These are phyloP conservation scores for Pteruthius melanotis DNA, from an alignment of 2,113 vertebrate species.

Conservation along the genomic window DNA sequence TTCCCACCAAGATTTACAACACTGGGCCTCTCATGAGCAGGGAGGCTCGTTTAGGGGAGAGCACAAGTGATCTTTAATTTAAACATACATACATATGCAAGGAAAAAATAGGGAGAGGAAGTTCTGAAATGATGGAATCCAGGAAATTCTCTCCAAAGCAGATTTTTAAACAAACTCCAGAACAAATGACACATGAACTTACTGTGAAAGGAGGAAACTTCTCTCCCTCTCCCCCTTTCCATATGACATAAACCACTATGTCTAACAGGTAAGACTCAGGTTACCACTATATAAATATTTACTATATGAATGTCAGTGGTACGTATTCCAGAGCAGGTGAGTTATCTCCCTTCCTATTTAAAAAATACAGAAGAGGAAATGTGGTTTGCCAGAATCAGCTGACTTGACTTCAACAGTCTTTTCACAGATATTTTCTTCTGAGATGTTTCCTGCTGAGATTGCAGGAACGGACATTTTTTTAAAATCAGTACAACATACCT, in stretches of 20 bases:
- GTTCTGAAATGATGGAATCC: background rate
- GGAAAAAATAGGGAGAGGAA: background rate
- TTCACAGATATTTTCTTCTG: background rate
- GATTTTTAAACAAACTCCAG: conserved; percentile 41
- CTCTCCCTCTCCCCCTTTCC: background rate
- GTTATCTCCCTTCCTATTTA: background rate
- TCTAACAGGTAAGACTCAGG: conserved; percentile 23
- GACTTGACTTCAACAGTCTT: background rate
- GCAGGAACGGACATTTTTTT: background rate
- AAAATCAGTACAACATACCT: conserved; percentile 70
- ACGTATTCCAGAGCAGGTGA: background rate
- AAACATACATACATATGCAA: background rate
- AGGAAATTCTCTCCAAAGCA: conserved; percentile 32
- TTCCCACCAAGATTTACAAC: background rate
- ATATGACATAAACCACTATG: conserved; percentile 16
- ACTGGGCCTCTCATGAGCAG: background rate
- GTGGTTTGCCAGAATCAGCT: background rate
- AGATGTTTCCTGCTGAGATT: background rate
- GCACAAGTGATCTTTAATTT: background rate
- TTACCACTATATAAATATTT: conserved; percentile 9
- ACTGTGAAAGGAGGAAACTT: background rate
- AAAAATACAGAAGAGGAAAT: background rate
- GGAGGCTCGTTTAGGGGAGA: background rate
- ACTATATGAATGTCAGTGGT: background rate
- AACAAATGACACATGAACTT: background rate